Base-by-base conservation (phyloP, 2,113 vertebrate species). In the Trochalopteron elliotii region DNA sequence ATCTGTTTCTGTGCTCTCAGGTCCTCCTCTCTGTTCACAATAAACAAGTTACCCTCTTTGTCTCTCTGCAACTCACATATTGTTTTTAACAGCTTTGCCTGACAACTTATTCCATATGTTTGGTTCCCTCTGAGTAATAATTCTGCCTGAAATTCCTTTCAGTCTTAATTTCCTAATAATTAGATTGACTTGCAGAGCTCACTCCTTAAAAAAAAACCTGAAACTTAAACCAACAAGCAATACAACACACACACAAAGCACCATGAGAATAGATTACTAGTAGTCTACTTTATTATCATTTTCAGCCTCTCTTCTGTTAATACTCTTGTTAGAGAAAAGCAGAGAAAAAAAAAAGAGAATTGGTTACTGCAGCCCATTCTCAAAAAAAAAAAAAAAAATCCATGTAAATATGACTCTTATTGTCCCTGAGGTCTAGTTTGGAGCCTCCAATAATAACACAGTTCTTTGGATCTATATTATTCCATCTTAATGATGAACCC, bases 161-260 rank as follows among this genome's bases (percentile, higher is more conserved):
- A 11, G 81, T 90, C 67, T 87, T 76, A 79, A 91, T 90, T 95
- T 92, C 85, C 39, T 89, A 91, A 85, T 81, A 95, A 92, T 79
- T 82, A n/a, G 53, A 82, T 47, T 92, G 60, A 87, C 45, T 67
- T 67, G 33, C 20, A 6, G 33, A 94, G 45, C 30, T 69, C n/a
- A 37, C 9, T 67, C 6, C 33, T 30, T 27, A 21, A 71, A 59
- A 37, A 31, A 35, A 2, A n/a, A n/a, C n/a, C 4, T 20, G 2
- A 67, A 33, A 61, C 9, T 45, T 14, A 35, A 68, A 39, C n/a
- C 31, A 56, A 42, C 17, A 44, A 68, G 30, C 15, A 31, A 49
- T 47, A 42, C 30, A 61, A 42, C 30, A 21, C 7, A 49, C 27
- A 49, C 27, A 83, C 25, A 81, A 24, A 53, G 6, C n/a, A 30